Evolutionary conservation across 2,888 invertebrate genomes (phyloP).

Genomic region (Epinotia ramella): DNA sequence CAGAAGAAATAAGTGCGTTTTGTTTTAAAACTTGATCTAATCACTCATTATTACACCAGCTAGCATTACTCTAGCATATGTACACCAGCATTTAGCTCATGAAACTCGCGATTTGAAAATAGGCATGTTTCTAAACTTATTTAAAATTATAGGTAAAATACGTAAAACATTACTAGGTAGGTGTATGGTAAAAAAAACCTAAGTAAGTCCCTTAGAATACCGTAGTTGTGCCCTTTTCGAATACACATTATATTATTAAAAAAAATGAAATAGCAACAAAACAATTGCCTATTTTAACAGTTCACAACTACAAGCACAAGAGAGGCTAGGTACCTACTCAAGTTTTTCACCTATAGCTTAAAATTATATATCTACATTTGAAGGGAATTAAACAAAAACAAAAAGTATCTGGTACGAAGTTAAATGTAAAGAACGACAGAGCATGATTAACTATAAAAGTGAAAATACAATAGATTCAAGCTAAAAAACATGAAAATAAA

Average conservation of each 20-base stretch:
- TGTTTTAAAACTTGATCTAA: not conserved
- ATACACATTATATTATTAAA: not conserved
- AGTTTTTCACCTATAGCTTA: too few species aligned
- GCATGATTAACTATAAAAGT: not conserved
- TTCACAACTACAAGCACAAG: too few species aligned
- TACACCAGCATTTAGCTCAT: not conserved
- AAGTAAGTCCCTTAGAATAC: not conserved
- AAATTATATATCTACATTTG: too few species aligned
- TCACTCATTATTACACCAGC: not conserved
- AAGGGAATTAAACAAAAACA: not conserved
- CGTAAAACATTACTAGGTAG: not conserved
- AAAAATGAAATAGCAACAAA: too few species aligned
- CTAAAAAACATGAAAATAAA: not conserved
- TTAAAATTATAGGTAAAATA: constrained; percentile 10
- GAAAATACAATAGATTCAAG: not conserved
- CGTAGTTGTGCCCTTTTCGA: not conserved
- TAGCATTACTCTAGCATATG: not conserved
- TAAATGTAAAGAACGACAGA: not conserved
- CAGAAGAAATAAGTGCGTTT: not conserved
- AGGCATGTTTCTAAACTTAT: not conserved
- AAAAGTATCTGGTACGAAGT: not conserved
- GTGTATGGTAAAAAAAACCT: not conserved
- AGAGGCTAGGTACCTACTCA: too few species aligned
- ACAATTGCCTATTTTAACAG: too few species aligned
- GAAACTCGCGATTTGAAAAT: constrained; percentile 5